Evolutionary conservation across 2,113 vertebrate species (phyloP).

Genomic region (Bos taurus): ARS-UCD2.0 NC_037350.1:33350501-33351000

Average conservation of each 20-base stretch:
- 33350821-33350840: background rate
- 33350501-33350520: background rate
- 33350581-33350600: background rate
- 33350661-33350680: background rate
- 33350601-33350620: background rate
- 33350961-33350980: constrained; percentile 51
- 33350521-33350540: background rate
- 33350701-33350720: background rate
- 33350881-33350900: constrained; percentile 43
- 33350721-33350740: background rate
- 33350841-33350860: background rate
- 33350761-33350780: background rate
- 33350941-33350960: constrained; percentile 38
- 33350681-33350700: background rate
- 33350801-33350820: background rate
- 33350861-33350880: constrained; percentile 13
- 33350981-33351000: constrained; percentile 50
- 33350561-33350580: background rate
- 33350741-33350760: background rate
- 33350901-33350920: constrained; percentile 24
- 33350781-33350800: background rate
- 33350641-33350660: background rate
- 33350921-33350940: background rate
- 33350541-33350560: background rate
- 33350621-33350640: background rate